Evolutionary conservation across 2,797 vertebrate genomes (phyloP), one percentile per base, ranked within the genome.

Genomic region (Tadarida brasiliensis): DNA sequence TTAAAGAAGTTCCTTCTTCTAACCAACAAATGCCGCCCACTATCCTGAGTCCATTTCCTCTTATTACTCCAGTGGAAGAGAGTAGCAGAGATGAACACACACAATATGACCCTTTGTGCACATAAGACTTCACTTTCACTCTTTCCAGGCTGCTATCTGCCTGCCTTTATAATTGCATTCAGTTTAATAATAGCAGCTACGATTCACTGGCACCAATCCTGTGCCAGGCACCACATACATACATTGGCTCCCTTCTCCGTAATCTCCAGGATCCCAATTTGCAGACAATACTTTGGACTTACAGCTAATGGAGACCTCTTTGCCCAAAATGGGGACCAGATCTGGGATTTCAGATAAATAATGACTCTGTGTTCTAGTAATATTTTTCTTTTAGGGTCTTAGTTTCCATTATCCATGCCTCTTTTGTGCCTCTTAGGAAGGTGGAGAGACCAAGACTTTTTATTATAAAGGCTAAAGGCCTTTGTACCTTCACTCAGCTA

Each of bases 1-100:
- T 96, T 94, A 84, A 86, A 94, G 59, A 91, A 94, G 83, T 97
- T 93, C 78, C 73, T 96, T 83, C 71, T 83, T 71, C 73, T 68
- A 87, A 78, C 39, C n/a, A 92, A 61, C 22, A 96, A 94, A 83
- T 86, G 63, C 19, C 0, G 2, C 67, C 78, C 68, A 95, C 77
- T 78, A 51, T 82, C 39, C 81, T 85, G 86, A 93, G 35, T 73
- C 77, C 63, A 92, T 65, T 94, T 96, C 78, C 85, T 91, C 80
- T 96, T 95, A 56, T 35, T 63, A 85, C 20, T 87, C 49, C n/a
- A 71, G 63, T 80, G 54, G 24, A 87, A 85, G 51, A 90, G 67
- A 88, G 16, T 1, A 77, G 54, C 61, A 82, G 44, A 82, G 59
- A 93, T 59, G 14, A 91, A 70, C 35, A 87, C 63, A 94, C 14